Conservation (phyloP, 2,113 vertebrate genomes). For the Desmodus rotundus region DNA sequence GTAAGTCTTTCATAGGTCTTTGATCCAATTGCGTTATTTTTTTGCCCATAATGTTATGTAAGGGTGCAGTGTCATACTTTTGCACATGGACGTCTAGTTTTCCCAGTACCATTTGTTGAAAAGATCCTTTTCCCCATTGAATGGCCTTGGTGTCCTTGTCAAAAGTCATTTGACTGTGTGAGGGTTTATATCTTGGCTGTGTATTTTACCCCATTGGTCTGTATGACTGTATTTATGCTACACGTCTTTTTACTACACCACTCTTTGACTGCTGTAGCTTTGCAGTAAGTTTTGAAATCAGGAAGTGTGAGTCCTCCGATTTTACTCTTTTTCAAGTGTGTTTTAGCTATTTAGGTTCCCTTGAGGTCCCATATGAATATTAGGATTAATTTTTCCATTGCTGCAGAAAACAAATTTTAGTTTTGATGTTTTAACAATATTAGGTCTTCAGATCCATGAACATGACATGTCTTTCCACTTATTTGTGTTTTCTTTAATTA, state of each 20-base stretch:
- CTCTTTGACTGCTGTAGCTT: neutral
- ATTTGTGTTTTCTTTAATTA: neutral
- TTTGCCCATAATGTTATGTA: neutral
- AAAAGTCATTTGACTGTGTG: neutral
- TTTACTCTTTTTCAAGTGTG: neutral
- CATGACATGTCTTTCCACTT: neutral
- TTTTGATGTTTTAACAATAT: neutral
- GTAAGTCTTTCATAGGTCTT: too few relatives aligned
- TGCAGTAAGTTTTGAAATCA: neutral
- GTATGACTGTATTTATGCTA: neutral
- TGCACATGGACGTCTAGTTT: neutral
- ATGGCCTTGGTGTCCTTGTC: neutral
- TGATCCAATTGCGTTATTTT: neutral
- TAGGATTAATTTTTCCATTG: neutral
- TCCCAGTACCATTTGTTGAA: neutral
- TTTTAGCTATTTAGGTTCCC: neutral
- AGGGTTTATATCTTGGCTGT: neutral
- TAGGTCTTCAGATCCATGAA: neutral
- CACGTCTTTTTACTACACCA: neutral
- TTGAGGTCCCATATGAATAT: neutral
- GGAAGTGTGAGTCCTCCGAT: neutral
- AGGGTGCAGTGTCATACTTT: neutral
- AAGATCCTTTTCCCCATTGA: neutral
- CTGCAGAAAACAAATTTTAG: neutral
- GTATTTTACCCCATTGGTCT: neutral